These are phyloP conservation scores for Characodon lateralis DNA, from an alignment of 2,797 vertebrate genomes.

Conservation along the genomic window DNA sequence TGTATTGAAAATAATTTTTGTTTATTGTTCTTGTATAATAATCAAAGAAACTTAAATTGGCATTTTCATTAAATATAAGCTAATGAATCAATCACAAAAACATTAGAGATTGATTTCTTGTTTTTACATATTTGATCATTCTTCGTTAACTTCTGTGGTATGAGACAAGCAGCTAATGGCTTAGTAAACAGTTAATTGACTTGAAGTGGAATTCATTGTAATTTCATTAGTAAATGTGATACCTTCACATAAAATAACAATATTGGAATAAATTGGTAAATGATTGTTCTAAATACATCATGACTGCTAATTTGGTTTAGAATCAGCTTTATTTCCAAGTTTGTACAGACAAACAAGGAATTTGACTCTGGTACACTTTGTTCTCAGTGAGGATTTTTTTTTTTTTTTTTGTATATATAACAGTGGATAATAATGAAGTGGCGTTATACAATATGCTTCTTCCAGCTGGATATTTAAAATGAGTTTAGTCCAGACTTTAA, in stretches of 20 bases:
- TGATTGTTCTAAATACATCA: not conserved
- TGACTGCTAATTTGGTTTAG: not conserved
- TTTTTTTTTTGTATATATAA: no score
- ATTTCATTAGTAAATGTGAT: not conserved
- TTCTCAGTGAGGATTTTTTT: no score
- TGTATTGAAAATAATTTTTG: no score
- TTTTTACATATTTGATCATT: not conserved
- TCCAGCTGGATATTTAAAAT: not conserved
- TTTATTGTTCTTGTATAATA: no score
- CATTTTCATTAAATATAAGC: no score
- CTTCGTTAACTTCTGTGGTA: not conserved
- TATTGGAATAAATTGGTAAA: not conserved
- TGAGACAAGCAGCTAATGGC: not conserved
- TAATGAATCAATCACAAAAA: not conserved
- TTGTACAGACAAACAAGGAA: no score
- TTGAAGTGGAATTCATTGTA: not conserved
- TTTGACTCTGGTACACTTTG: no score
- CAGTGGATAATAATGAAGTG: not conserved
- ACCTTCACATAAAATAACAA: not conserved
- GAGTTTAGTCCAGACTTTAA: not conserved
- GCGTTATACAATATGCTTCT: not conserved
- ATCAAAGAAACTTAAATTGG: no score
- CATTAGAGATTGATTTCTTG: not conserved
- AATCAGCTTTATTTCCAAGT: no score
- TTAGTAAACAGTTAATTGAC: not conserved